Conservation (phyloP, 2,113 vertebrate genomes). For the Rhinopomastus cyanomelas region DNA sequence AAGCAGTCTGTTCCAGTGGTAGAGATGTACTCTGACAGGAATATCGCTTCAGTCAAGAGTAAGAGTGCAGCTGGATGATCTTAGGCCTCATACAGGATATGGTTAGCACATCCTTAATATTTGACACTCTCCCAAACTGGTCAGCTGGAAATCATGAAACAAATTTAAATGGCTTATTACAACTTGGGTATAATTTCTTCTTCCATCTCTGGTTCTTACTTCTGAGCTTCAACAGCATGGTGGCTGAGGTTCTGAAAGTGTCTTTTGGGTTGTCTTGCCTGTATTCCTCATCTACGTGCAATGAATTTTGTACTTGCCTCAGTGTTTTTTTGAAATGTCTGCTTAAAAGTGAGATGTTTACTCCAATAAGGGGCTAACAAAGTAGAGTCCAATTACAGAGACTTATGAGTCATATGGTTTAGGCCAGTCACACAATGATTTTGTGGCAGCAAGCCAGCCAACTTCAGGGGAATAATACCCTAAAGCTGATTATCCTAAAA, state of each 20-base stretch:
- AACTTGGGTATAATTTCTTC: background rate
- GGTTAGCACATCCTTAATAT: background rate
- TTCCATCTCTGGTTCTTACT: background rate
- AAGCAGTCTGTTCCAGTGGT: background rate
- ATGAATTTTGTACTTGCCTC: background rate
- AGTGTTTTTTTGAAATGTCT: background rate
- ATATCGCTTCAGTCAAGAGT: background rate
- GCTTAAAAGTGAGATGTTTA: background rate
- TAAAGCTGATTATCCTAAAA: background rate
- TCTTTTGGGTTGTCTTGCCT: background rate
- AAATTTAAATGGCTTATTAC: constrained; percentile 1
- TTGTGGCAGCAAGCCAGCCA: background rate
- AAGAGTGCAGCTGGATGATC: background rate
- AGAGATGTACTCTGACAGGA: background rate
- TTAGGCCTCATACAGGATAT: background rate
- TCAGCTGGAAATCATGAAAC: constrained; percentile 5
- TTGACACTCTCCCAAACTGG: background rate
- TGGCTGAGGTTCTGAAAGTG: background rate
- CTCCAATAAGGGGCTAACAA: background rate
- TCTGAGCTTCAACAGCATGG: background rate
- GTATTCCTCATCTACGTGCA: background rate
- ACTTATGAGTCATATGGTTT: background rate
- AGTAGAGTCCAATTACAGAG: background rate
- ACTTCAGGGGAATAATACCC: background rate
- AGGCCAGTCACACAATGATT: background rate